Evolutionary conservation across 2,888 invertebrate species (phyloP), one percentile per base, ranked within the genome.

Genomic region (Spodoptera exigua): DNA sequence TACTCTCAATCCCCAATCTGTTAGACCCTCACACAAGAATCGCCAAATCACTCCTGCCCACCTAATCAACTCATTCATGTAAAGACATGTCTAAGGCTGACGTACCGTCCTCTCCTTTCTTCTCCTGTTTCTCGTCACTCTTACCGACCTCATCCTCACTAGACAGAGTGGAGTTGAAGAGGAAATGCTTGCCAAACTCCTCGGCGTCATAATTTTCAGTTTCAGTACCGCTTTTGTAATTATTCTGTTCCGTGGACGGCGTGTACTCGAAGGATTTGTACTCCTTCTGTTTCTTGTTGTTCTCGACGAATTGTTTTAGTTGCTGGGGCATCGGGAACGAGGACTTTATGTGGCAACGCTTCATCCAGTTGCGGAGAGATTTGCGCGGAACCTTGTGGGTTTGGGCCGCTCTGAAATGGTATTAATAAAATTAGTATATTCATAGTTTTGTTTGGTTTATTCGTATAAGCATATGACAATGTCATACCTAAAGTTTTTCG

Each of bases 321-420:
- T 95, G 95, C 37, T 95, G 94, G 1, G 95, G 95, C 95, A 95
- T 95, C 0, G 95, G 95, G 83, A 94, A 95, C 0, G 95, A 95
- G 0, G 95, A 95, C 58, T 95, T 95, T 12, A 95, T 95, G 84
- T 95, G 95, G 80, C 95, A 95, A 0, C 95, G 87, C 70, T 95
- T 95, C 95, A 95, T 95, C 95, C 95, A 95, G 83, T 95, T 95
- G 2, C 95, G 90, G 0, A 95, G 88, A 0, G 95, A 95, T 56
- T 95, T 95, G 14, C 95, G 87, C 0, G 95, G 95, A 0, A 95
- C 95, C 73, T 95, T 95, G 83, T 95, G 95, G 0, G 95, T 95
- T 78, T 95, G 95, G 0, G 95, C 95, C 58, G 95, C 95, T 73
- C 95, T 95, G 87, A 0, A 88, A 89, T 2, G 27, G 5, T 9